phyloP scores from a whole-genome alignment of 2,113 vertebrate species.

The Corydoras sp. region DNA sequence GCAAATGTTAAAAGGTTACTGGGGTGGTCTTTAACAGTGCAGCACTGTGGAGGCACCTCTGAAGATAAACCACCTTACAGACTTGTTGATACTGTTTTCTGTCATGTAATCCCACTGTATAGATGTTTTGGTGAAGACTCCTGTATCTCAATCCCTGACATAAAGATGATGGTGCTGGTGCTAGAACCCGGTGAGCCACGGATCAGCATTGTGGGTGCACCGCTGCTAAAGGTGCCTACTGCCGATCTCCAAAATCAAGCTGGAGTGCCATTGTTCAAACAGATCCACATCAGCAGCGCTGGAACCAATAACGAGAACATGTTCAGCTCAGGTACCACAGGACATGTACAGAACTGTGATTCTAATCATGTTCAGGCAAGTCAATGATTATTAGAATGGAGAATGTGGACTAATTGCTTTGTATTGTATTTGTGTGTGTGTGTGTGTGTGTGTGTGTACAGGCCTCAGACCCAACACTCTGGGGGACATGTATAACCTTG shows the following conservation, averaged over 20 bases:
- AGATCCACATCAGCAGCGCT: slow-evolving; percentile 78
- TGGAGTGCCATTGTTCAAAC: slow-evolving; percentile 83
- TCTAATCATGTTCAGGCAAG: not conserved
- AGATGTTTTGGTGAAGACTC: slow-evolving; percentile 96
- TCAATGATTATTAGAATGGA: not conserved
- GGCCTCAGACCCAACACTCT: slow-evolving; percentile 65
- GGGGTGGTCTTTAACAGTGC: no score
- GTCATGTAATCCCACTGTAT: slow-evolving; percentile 48
- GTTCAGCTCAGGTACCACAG: slow-evolving; percentile 58
- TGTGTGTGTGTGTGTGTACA: slow-evolving; percentile 49
- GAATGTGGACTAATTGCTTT: not conserved
- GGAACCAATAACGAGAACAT: slow-evolving; percentile 70
- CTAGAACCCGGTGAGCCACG: slow-evolving; percentile 86
- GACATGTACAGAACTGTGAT: no score
- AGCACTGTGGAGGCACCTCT: no score
- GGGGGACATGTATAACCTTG: slow-evolving; percentile 90
- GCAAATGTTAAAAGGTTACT: no score
- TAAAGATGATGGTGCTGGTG: slow-evolving; percentile 85
- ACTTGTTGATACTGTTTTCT: not conserved
- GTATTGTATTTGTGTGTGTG: not conserved
- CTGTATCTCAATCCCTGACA: slow-evolving; percentile 84
- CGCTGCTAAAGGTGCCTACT: slow-evolving; percentile 78
- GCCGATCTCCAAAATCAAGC: slow-evolving; percentile 70
- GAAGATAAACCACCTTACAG: no score
- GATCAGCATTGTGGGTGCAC: slow-evolving; percentile 85